Evolutionary conservation across 2,797 vertebrate species (phyloP).

Genomic region (Gila robusta): DNA sequence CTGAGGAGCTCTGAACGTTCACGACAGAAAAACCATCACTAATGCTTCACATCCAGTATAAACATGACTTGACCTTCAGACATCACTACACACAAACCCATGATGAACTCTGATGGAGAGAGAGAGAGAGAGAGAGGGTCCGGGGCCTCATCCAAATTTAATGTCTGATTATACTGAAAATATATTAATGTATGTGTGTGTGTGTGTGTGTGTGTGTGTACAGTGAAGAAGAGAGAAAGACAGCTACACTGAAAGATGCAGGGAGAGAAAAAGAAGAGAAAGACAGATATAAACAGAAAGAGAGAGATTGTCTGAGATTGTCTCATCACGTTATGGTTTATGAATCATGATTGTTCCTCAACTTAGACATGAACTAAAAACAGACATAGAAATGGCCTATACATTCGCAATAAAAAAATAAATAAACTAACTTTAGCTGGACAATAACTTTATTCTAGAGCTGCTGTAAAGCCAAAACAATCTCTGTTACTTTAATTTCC

Average conservation of each 20-base stretch:
- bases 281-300: background rate
- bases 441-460: too few relatives aligned
- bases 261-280: background rate
- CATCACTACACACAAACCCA: background rate
- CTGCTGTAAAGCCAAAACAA: too few relatives aligned
- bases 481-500: too few relatives aligned
- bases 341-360: constrained; percentile 11
- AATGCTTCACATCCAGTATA: too few relatives aligned
- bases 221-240: background rate
- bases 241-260: background rate
- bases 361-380: too few relatives aligned
- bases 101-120: background rate
- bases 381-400: background rate
- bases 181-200: background rate
- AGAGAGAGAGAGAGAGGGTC: too few relatives aligned
- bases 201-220: background rate
- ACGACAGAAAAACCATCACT: background rate
- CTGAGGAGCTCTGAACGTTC: background rate
- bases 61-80: too few relatives aligned
- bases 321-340: background rate
- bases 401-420: too few relatives aligned
- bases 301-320: background rate
- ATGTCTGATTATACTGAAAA: too few relatives aligned
- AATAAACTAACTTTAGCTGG: too few relatives aligned
- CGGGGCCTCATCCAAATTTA: too few relatives aligned